Evolutionary conservation across 2,113 vertebrate genomes (phyloP), one percentile per base, ranked within the genome.

Genomic region (Indri indri): DNA sequence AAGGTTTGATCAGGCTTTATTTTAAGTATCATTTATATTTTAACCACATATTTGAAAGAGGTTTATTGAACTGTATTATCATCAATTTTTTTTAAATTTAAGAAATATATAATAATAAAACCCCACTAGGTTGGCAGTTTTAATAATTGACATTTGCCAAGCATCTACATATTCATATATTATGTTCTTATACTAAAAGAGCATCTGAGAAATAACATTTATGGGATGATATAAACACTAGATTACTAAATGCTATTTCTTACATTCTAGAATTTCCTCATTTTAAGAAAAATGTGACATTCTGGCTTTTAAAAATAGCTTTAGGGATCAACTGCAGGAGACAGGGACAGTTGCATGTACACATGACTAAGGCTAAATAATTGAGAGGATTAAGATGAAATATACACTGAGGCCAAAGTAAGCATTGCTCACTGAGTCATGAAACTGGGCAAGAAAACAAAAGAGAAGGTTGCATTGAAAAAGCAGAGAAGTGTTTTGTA

Each of bases 231-330:
- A 76, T 66, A 94, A 80, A 32, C 16, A 85, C 79, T 91, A 71
- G n/a, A 79, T 68, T 63, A 91, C 32, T 92, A 87, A 94, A 71
- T 18, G 57, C 17, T 88, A 71, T 63, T 89, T 66, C 45, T 89
- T 65, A 52, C 66, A 79, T 66, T 91, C 50, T 85, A 85, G 34
- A 91, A 81, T 84, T 84, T 92, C 23, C 45, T 92, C 42, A 80
- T 90, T 95, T 91, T 88, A 96, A 65, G 68, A 94, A 96, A 93
- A 80, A 76, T 23, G n/a, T 65, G 66, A 88, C 37, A 83, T 50
- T 84, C 20, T 74, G 20, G 32, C 17, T 94, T 96, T 93, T 84
- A 57, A 90, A 93, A 77, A 37, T 81, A 90, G 22, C 27, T 92
- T 76, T 88, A 85, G 63, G 45, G 12, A 63, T 76, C 57, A 65